phyloP scores from a whole-genome alignment of 2,888 invertebrate genomes.

The Acheta domesticus region DNA sequence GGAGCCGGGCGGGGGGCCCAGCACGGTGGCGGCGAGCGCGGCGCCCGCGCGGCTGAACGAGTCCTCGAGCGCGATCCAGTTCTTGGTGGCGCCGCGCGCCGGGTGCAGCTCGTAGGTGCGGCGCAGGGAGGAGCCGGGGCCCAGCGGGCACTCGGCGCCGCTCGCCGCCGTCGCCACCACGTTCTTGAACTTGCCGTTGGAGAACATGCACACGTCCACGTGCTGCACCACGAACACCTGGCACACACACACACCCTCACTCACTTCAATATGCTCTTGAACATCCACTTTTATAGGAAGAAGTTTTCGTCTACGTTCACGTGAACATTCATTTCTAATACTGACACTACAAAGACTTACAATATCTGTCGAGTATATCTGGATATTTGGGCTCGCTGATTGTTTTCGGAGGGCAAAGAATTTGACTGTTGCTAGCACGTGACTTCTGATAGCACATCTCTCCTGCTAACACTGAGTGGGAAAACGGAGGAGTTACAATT shows the following conservation, averaged over 20 bases:
- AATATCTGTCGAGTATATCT: no score
- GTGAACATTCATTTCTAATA: no score
- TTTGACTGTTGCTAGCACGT: no score
- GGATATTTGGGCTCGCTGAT: no score
- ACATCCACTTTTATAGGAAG: neutral
- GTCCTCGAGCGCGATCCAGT: slow-evolving; percentile 89
- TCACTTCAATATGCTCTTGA: neutral
- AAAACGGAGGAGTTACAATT: no score
- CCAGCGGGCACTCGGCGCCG: slow-evolving; percentile 62
- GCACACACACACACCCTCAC: slow-evolving; percentile 32
- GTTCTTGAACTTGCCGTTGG: slow-evolving; percentile 90
- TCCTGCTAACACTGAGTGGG: no score
- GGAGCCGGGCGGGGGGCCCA: slow-evolving; percentile 47
- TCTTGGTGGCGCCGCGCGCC: slow-evolving; percentile 75
- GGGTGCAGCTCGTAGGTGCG: slow-evolving; percentile 67
- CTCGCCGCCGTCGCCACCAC: slow-evolving; percentile 70
- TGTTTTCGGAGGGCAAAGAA: no score
- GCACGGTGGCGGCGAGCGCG: slow-evolving; percentile 55
- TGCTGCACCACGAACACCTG: slow-evolving; percentile 83
- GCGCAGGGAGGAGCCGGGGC: slow-evolving; percentile 59
- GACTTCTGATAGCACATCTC: no score
- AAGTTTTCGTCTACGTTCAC: neutral
- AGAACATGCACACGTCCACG: slow-evolving; percentile 92
- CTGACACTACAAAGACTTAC: no score
- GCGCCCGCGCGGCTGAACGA: slow-evolving; percentile 65